Evolutionary conservation across 2,888 invertebrate species (phyloP).

Genomic region (Andrena trimmerana): DNA sequence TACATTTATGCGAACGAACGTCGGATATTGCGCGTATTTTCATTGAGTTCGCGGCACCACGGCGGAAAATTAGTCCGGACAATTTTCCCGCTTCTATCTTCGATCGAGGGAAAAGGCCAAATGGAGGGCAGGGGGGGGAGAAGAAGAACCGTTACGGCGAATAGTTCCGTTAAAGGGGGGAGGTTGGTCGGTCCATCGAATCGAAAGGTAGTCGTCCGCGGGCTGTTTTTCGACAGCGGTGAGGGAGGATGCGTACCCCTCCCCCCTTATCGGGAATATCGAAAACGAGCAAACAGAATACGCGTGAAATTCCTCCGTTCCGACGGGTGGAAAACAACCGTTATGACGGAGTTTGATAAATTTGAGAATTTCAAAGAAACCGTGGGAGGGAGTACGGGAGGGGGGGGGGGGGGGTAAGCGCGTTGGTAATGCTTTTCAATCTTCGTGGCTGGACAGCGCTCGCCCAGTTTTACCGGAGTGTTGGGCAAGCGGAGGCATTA

Average conservation of each 20-base stretch:
- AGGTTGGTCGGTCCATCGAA: background rate
- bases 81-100: conserved; percentile 19
- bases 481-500: conserved; percentile 72
- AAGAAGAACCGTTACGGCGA: background rate
- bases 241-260: no score
- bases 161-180: background rate
- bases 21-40: conserved; percentile 25
- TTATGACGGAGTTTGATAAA: conserved; percentile 35
- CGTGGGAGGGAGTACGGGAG: background rate
- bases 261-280: background rate
- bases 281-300: background rate
- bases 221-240: background rate
- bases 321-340: background rate
- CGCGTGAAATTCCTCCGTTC: background rate
- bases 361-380: conserved; percentile 22
- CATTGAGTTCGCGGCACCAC: background rate
- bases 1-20: conserved; percentile 38
- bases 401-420: background rate
- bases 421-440: conserved; percentile 58
- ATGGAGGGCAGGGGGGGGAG: no score
- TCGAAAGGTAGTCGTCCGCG: background rate
- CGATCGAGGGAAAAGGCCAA: background rate
- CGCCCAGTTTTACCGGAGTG: conserved; percentile 50
- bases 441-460: conserved; percentile 51
- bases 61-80: conserved; percentile 27